These are phyloP conservation scores for Pseudococcus viburni DNA, from an alignment of 2,888 invertebrate species.

Conservation along the genomic window DNA sequence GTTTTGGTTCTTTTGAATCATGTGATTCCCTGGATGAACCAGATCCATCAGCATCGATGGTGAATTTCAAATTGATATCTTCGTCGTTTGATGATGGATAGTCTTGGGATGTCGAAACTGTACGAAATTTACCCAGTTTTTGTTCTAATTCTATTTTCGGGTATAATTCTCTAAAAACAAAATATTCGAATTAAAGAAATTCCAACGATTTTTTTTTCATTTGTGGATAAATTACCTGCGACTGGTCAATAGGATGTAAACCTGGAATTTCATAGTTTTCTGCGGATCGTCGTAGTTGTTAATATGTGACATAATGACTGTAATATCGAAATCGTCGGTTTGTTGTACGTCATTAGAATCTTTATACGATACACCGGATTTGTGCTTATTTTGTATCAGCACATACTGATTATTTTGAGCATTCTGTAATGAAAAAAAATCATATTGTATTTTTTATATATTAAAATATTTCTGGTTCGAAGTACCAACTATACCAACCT, in stretches of 20 bases:
- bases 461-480: not conserved
- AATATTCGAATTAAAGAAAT: not conserved
- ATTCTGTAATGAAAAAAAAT: not conserved
- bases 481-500: slow-evolving; percentile 40
- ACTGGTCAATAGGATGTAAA: slow-evolving; percentile 77
- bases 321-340: slow-evolving; percentile 79
- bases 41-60: slow-evolving; percentile 55
- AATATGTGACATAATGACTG: slow-evolving; percentile 77
- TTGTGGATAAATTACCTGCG: slow-evolving; percentile 71
- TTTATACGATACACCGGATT: slow-evolving; percentile 75
- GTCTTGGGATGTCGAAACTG: slow-evolving; percentile 72
- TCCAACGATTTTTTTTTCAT: slow-evolving; percentile 61
- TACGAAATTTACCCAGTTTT: slow-evolving; percentile 77
- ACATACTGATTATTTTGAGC: slow-evolving; percentile 75
- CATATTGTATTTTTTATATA: not conserved
- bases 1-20: slow-evolving; percentile 2
- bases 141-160: slow-evolving; percentile 77
- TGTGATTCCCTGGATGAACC: slow-evolving; percentile 56
- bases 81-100: slow-evolving; percentile 51
- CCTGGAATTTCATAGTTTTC: slow-evolving; percentile 72
- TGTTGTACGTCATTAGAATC: slow-evolving; percentile 77
- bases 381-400: slow-evolving; percentile 76
- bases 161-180: slow-evolving; percentile 74
- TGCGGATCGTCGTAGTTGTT: slow-evolving; percentile 69
- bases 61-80: slow-evolving; percentile 44